Evolutionary conservation across 2,113 vertebrate genomes (phyloP).

Genomic region (Oceanodroma tethys): DNA sequence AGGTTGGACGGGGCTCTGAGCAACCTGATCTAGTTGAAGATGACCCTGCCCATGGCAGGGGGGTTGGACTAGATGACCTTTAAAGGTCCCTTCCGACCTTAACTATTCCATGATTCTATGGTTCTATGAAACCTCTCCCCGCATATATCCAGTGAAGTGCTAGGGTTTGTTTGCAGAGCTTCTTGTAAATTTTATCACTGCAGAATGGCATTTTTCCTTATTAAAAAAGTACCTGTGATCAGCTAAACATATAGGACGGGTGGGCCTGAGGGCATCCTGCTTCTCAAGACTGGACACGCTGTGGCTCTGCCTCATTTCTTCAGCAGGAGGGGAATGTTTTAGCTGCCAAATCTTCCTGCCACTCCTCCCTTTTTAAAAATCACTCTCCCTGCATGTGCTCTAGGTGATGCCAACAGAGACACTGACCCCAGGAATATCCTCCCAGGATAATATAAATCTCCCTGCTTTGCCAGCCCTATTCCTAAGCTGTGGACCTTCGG

Average conservation of each 20-base stretch:
- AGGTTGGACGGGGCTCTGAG: not conserved
- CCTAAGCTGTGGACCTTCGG: not conserved
- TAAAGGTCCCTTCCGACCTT: not conserved
- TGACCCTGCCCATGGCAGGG: not conserved
- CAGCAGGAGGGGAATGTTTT: rapidly evolving
- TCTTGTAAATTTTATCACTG: not conserved
- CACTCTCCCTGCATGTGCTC: not conserved
- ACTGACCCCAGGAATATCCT: not conserved
- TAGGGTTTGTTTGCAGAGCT: not conserved
- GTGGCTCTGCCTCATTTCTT: not conserved
- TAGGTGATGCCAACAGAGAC: not conserved
- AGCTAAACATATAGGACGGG: not conserved
- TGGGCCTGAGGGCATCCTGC: not conserved
- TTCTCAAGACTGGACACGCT: not conserved
- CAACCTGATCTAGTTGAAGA: not conserved
- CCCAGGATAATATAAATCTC: not conserved
- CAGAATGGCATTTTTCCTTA: not conserved
- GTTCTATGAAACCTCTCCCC: not conserved
- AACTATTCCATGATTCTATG: not conserved
- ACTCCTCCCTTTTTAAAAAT: not conserved
- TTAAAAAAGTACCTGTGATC: not conserved
- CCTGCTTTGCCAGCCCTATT: not conserved
- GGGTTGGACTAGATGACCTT: not conserved
- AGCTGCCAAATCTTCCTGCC: not conserved
- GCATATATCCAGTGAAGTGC: not conserved